These are phyloP conservation scores for Ypsolopha scabrella DNA, from an alignment of 2,888 invertebrate genomes.

Conservation along the genomic window DNA sequence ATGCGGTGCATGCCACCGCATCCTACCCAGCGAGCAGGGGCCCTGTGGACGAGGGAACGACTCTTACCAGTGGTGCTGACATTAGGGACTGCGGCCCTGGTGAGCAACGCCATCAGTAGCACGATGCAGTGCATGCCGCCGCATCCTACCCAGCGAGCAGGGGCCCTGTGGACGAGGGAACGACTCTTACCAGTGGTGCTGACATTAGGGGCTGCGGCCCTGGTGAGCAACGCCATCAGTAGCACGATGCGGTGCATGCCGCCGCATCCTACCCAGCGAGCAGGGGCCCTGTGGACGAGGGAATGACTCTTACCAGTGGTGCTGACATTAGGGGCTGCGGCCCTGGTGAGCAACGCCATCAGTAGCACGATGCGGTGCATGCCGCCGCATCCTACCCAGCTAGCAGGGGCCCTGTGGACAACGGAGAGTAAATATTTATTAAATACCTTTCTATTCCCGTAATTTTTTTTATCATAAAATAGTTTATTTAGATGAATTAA, in stretches of 20 bases:
- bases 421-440: constrained; percentile 3
- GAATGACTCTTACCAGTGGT: constrained; percentile 30
- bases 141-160: constrained; percentile 63
- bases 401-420: constrained; percentile 42
- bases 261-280: constrained; percentile 63
- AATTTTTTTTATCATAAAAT: too few species aligned
- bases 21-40: constrained; percentile 59
- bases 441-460: too few species aligned
- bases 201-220: constrained; percentile 44
- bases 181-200: constrained; percentile 31
- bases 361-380: constrained; percentile 56
- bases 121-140: constrained; percentile 58
- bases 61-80: constrained; percentile 34
- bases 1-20: constrained; percentile 62
- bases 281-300: constrained; percentile 37
- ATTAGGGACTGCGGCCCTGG: constrained; percentile 45
- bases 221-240: constrained; percentile 53
- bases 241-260: constrained; percentile 56
- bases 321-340: constrained; percentile 41
- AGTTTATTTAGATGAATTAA: too few species aligned
- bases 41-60: constrained; percentile 25
- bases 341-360: constrained; percentile 52
- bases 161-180: constrained; percentile 30
- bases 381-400: constrained; percentile 65
- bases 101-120: constrained; percentile 54